Evolutionary conservation across 2,797 vertebrate genomes (phyloP).

Genomic region (Muraenolepis orangiensis): DNA sequence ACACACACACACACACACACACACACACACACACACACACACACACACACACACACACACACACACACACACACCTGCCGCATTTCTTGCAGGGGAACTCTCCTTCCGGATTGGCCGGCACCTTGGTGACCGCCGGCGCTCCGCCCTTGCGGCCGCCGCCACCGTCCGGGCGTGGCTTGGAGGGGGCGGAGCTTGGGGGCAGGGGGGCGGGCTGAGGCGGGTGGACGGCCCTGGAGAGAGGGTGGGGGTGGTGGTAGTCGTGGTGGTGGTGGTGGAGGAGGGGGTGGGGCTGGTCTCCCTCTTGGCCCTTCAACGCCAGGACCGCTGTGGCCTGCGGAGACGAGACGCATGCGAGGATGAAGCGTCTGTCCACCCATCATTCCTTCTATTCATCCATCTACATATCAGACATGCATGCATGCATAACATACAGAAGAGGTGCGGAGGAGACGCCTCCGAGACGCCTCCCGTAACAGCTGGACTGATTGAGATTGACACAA

Average conservation of each 20-base stretch:
- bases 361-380: too few relatives aligned
- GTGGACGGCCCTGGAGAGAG: slow-evolving; percentile 44
- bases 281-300: slow-evolving; percentile 64
- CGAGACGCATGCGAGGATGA: neutral
- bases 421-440: too few relatives aligned
- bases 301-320: slow-evolving; percentile 75
- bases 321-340: slow-evolving; percentile 68
- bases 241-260: slow-evolving; percentile 11
- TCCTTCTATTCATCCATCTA: too few relatives aligned
- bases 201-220: slow-evolving; percentile 42
- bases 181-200: slow-evolving; percentile 12
- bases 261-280: slow-evolving; percentile 50
- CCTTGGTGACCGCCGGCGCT: slow-evolving; percentile 73
- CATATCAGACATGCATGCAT: too few relatives aligned
- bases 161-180: slow-evolving; percentile 59
- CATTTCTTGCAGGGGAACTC: slow-evolving; percentile 99
- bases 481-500: too few relatives aligned
- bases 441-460: too few relatives aligned
- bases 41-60: neutral
- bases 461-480: too few relatives aligned
- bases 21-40: too few relatives aligned
- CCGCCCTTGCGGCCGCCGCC: too few relatives aligned
- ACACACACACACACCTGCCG: slow-evolving; percentile 83
- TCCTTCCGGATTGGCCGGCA: slow-evolving; percentile 77
- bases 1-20: too few relatives aligned